These are phyloP conservation scores for Musca vetustissima DNA, from an alignment of 1,140 invertebrate genomes.

Conservation along the genomic window DNA sequence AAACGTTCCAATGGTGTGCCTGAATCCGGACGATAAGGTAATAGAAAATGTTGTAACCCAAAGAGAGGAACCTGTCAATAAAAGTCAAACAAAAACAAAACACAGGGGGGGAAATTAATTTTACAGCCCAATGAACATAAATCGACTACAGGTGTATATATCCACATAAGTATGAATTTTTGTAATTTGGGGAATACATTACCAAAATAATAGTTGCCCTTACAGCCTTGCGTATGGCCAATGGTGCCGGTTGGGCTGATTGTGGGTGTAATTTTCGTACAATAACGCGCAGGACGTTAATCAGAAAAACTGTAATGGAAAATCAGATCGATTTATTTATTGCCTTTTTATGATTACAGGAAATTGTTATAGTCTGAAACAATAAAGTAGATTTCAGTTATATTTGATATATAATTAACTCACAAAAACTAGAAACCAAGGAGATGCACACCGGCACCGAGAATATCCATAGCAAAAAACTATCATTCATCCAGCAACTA, in stretches of 20 bases:
- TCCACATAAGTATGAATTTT: no score
- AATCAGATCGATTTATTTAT: neutral
- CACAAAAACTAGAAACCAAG: constrained; percentile 62
- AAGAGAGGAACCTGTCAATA: constrained; percentile 62
- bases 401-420: constrained; percentile 15
- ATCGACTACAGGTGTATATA: neutral
- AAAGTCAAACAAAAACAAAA: constrained; percentile 76
- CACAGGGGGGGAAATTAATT: constrained; percentile 62
- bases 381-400: neutral
- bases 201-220: constrained; percentile 80
- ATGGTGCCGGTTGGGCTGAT: constrained; percentile 60
- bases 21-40: no score
- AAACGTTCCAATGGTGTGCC: constrained; percentile 68
- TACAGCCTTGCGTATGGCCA: constrained; percentile 58
- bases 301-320: constrained; percentile 74
- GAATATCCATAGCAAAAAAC: no score
- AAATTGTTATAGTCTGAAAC: neutral
- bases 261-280: constrained; percentile 76
- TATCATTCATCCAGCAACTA: no score
- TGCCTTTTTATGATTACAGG: neutral
- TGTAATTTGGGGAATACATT: neutral
- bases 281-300: constrained; percentile 82
- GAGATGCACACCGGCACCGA: constrained; percentile 73
- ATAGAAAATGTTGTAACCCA: no score
- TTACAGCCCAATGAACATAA: neutral